phyloP scores from a whole-genome alignment of 2,888 invertebrate species.

The Phytoseiulus persimilis region DNA sequence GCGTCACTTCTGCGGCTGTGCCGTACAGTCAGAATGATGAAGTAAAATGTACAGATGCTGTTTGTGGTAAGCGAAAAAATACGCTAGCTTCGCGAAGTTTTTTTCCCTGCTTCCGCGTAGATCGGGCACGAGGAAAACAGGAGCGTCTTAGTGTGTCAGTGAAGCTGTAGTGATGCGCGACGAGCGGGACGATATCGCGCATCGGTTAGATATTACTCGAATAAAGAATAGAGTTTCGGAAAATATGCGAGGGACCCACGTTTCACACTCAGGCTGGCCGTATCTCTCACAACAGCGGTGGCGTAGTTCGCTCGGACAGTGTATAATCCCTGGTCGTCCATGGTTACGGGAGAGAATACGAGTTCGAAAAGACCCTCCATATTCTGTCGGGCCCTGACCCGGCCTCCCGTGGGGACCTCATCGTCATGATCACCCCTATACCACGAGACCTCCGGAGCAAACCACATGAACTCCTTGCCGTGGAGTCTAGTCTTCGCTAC shows the following conservation, averaged over 20 bases:
- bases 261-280: slow-evolving; percentile 52
- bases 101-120: too few species aligned
- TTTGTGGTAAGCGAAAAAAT: too few species aligned
- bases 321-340: slow-evolving; percentile 52
- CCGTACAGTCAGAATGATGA: too few species aligned
- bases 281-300: slow-evolving; percentile 50
- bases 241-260: neutral
- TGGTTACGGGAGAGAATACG: slow-evolving; percentile 46
- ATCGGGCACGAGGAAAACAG: too few species aligned
- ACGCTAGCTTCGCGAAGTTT: too few species aligned
- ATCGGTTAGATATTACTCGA: neutral
- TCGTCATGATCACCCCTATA: slow-evolving; percentile 10
- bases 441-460: slow-evolving; percentile 6
- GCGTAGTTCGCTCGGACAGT: slow-evolving; percentile 52
- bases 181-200: too few species aligned
- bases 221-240: neutral
- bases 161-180: too few species aligned
- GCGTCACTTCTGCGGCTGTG: too few species aligned
- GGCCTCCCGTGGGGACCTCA: neutral
- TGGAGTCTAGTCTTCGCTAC: neutral
- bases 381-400: neutral
- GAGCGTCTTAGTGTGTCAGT: too few species aligned
- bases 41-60: too few species aligned
- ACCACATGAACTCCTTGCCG: neutral
- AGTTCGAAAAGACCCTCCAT: slow-evolving; percentile 22